These are phyloP conservation scores for Chloroclystis v-ata DNA, from an alignment of 2,888 invertebrate genomes.

Conservation along the genomic window DNA sequence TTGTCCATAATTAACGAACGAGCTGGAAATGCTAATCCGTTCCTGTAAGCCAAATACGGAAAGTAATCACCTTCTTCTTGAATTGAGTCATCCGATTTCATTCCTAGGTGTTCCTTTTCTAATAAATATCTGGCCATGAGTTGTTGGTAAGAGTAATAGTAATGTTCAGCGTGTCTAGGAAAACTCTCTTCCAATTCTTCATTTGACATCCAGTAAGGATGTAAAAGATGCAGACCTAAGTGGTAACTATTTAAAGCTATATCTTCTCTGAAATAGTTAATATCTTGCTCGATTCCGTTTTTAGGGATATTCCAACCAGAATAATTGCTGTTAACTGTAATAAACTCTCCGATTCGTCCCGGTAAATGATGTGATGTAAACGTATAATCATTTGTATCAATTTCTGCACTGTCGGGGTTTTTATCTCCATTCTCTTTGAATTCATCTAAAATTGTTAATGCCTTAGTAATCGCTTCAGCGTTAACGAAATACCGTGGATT, in stretches of 20 bases:
- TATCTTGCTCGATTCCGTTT: slow-evolving; percentile 65
- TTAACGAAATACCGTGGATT: slow-evolving; percentile 66
- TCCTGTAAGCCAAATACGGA: slow-evolving; percentile 58
- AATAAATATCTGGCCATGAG: slow-evolving; percentile 54
- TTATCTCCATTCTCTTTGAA: slow-evolving; percentile 31
- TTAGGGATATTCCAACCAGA: slow-evolving; percentile 73
- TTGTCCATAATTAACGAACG: slow-evolving; percentile 32
- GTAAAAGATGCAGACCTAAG: slow-evolving; percentile 73
- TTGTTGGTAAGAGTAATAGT: slow-evolving; percentile 60
- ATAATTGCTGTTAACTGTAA: slow-evolving; percentile 61
- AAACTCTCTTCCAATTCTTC: slow-evolving; percentile 58
- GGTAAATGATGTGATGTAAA: slow-evolving; percentile 13
- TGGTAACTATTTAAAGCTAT: slow-evolving; percentile 79
- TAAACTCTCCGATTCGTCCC: slow-evolving; percentile 31
- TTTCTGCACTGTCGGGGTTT: slow-evolving; percentile 23
- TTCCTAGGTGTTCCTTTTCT: slow-evolving; percentile 52
- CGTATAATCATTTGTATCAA: slow-evolving; percentile 41
- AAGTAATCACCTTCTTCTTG: slow-evolving; percentile 44
- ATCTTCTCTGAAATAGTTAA: slow-evolving; percentile 82
- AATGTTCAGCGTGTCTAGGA: slow-evolving; percentile 58
- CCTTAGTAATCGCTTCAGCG: slow-evolving; percentile 58
- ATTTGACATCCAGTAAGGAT: slow-evolving; percentile 79
- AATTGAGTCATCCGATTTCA: slow-evolving; percentile 25
- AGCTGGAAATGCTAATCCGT: slow-evolving; percentile 61
- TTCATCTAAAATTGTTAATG: slow-evolving; percentile 47